These are phyloP conservation scores for Trachelus tabidus DNA, from an alignment of 2,888 invertebrate species.

Conservation along the genomic window DNA sequence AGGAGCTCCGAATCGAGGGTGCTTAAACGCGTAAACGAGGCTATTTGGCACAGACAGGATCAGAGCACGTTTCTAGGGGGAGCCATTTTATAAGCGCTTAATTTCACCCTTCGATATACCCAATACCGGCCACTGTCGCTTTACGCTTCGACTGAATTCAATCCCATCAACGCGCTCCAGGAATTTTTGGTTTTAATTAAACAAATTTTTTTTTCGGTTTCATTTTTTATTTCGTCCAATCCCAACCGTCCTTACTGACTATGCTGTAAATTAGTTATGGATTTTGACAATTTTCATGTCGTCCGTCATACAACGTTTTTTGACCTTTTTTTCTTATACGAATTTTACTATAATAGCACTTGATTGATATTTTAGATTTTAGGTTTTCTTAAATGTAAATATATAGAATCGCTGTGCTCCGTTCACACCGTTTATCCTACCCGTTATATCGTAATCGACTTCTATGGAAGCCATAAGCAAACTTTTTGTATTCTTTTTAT, in stretches of 20 bases:
- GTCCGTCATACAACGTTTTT: neutral
- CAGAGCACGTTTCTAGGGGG: constrained; percentile 28
- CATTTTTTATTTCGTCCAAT: neutral
- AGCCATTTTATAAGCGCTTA: constrained; percentile 53
- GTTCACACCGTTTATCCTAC: neutral
- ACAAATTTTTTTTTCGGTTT: neutral
- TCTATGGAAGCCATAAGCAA: neutral
- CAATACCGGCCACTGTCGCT: neutral
- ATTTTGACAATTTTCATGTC: neutral
- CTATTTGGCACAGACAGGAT: constrained; percentile 38
- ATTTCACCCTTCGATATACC: constrained; percentile 33
- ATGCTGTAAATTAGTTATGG: too few relatives aligned
- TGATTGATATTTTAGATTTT: neutral
- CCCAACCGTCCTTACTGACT: neutral
- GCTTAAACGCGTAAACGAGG: constrained; percentile 43
- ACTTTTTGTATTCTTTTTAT: neutral
- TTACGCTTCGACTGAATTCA: neutral
- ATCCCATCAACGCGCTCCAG: neutral
- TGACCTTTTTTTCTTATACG: neutral
- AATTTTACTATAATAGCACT: neutral
- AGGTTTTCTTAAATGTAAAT: neutral
- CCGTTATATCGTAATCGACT: neutral
- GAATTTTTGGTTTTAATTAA: neutral
- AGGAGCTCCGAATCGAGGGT: constrained; percentile 44
- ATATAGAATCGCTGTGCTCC: neutral